Conservation (phyloP, 2,888 invertebrate genomes). For the Thyatira batis region DNA sequence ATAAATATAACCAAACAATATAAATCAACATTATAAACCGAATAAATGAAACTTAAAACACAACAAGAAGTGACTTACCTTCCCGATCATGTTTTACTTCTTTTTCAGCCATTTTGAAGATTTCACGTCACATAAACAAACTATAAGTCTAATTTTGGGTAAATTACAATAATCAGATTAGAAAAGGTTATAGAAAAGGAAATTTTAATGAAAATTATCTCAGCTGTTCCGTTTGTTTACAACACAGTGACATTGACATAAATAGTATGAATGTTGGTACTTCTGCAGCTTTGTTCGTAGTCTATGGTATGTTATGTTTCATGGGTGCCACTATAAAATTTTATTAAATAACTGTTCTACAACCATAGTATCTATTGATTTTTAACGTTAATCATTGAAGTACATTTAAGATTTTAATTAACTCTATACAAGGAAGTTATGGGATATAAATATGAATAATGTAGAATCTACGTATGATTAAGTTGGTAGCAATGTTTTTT, state of each 20-base stretch:
- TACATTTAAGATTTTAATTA: no score
- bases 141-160: not conserved
- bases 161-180: not conserved
- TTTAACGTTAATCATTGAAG: no score
- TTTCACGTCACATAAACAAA: not conserved
- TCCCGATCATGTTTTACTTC: slow-evolving; percentile 37
- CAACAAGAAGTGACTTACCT: slow-evolving; percentile 37
- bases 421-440: no score
- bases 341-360: no score
- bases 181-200: not conserved
- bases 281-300: not conserved
- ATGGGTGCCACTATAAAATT: no score
- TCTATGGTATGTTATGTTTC: not conserved
- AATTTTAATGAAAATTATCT: not conserved
- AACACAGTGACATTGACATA: not conserved
- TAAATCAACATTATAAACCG: not conserved
- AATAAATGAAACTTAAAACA: not conserved
- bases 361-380: no score
- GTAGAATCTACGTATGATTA: no score
- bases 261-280: not conserved
- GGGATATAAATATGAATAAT: no score
- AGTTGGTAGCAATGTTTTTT: not conserved
- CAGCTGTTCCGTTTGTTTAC: not conserved
- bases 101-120: slow-evolving; percentile 35
- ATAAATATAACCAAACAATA: no score